Conservation (phyloP, 2,113 vertebrate genomes). For the Microcebus lehilahytsara region DNA sequence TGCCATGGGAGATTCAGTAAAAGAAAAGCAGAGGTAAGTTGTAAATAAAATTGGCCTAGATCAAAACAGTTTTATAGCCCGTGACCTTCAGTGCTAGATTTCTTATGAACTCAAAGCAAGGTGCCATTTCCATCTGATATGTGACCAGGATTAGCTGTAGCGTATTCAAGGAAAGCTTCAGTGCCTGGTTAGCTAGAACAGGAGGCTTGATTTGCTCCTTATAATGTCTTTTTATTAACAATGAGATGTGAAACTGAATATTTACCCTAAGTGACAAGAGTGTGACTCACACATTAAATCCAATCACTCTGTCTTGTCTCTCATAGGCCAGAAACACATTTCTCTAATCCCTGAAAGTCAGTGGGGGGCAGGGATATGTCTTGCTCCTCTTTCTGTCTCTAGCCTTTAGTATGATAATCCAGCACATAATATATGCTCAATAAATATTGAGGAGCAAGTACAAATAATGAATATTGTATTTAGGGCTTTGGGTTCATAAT, state of each 20-base stretch:
- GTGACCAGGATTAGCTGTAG: not conserved
- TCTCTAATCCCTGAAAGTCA: not conserved
- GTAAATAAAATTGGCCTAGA: not conserved
- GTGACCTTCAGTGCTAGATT: not conserved
- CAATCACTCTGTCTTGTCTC: not conserved
- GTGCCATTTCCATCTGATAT: not conserved
- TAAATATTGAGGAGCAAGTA: not conserved
- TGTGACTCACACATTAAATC: not conserved
- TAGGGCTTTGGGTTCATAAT: not conserved
- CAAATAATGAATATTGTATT: not conserved
- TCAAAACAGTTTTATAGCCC: not conserved
- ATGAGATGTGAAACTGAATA: not conserved
- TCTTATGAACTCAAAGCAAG: not conserved
- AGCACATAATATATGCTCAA: not conserved
- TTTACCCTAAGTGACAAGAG: not conserved
- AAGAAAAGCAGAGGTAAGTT: not conserved
- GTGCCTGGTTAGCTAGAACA: not conserved
- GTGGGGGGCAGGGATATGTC: no score
- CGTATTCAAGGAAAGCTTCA: not conserved
- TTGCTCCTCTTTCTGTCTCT: not conserved
- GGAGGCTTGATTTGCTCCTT: not conserved
- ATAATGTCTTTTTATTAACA: not conserved
- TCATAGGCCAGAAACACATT: not conserved
- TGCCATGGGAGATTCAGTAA: not conserved
- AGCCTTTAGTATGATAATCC: not conserved